Conservation (phyloP, 1,140 invertebrate species). For the Leptinotarsa lineolata region DNA sequence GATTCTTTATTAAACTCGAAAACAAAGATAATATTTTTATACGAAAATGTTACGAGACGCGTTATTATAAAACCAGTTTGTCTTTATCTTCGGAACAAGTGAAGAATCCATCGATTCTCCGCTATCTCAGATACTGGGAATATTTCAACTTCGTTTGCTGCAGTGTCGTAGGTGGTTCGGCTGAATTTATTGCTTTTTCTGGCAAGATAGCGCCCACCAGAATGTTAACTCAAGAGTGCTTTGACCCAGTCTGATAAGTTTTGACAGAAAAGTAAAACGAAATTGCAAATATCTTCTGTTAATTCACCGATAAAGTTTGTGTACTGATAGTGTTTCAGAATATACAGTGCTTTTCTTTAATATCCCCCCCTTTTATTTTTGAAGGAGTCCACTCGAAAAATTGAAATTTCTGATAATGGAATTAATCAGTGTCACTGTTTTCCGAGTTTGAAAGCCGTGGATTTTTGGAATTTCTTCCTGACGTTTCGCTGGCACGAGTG, state of each 20-base stretch:
- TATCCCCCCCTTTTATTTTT: no score
- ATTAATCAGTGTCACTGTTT: no score
- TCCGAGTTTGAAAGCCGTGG: no score
- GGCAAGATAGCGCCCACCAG: neutral
- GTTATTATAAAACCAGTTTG: neutral
- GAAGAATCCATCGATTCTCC: neutral
- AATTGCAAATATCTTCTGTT: no score
- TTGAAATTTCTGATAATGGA: no score
- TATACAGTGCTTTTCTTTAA: no score
- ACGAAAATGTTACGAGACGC: neutral
- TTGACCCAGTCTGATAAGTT: neutral
- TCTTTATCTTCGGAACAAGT: neutral
- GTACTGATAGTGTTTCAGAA: neutral
- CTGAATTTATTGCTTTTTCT: neutral
- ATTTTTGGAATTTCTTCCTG: no score
- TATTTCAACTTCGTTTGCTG: neutral
- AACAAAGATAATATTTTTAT: constrained; percentile 9
- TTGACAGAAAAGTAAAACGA: neutral
- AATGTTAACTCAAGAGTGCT: neutral
- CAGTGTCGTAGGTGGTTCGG: constrained; percentile 1
- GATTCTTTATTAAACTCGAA: neutral
- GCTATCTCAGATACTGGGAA: neutral
- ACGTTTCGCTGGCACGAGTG: no score
- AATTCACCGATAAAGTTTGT: neutral
- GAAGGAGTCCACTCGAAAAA: no score